These are phyloP conservation scores for Hemistola chrysoprasaria DNA, from an alignment of 2,888 invertebrate species.

Conservation along the genomic window DNA sequence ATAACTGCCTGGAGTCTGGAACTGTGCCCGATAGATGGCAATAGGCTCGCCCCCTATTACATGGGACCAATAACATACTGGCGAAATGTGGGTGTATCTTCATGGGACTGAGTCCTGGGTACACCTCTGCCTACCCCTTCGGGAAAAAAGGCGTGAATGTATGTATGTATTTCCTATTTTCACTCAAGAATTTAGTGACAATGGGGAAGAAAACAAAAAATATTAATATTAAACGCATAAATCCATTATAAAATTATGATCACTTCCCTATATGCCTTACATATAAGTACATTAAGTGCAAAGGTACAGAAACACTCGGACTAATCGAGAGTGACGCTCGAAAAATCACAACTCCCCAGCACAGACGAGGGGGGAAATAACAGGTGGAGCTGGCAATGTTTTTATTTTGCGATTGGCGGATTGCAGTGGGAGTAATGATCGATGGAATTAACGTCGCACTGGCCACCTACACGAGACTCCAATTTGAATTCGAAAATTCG, in stretches of 20 bases:
- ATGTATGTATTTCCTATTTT: no score
- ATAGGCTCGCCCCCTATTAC: no score
- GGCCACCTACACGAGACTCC: constrained; percentile 54
- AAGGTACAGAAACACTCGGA: constrained; percentile 24
- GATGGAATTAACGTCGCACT: constrained; percentile 77
- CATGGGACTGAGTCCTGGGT: no score
- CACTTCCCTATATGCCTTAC: constrained; percentile 23
- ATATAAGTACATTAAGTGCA: constrained; percentile 4
- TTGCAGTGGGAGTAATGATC: constrained; percentile 80
- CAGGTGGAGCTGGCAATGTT: constrained; percentile 71
- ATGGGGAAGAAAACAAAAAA: not conserved
- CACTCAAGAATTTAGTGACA: no score
- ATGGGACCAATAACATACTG: no score
- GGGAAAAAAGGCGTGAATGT: no score
- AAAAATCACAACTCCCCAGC: constrained; percentile 71
- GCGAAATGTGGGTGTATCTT: no score
- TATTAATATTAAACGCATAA: not conserved
- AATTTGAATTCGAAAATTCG: constrained; percentile 53
- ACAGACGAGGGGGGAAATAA: constrained; percentile 45
- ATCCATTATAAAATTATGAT: constrained; percentile 28
- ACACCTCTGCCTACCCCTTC: no score
- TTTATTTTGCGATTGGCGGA: constrained; percentile 81
- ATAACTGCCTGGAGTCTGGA: no score
- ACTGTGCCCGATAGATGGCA: no score
- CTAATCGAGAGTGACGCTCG: constrained; percentile 67